Base-by-base conservation (phyloP, 2,113 vertebrate species). In the Solenodon paradoxus region DNA sequence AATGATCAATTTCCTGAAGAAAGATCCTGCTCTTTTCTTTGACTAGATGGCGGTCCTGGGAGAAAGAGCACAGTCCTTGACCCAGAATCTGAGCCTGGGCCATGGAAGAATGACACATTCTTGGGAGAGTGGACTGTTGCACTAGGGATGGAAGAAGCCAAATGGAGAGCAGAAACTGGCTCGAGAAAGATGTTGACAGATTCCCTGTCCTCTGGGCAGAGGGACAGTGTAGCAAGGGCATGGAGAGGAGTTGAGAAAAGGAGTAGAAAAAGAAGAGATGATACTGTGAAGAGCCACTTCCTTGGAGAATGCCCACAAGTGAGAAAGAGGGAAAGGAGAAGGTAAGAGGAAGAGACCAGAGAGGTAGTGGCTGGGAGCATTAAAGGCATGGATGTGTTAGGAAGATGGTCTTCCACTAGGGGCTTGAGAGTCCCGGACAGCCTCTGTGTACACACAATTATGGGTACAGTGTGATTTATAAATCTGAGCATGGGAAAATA, bases 11-110 rank as follows among this genome's bases (percentile, higher is more conserved):
- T 57, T 71, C 92, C 32, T 78, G 78, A 77, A 75, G 45, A 20
- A 55, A 95, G 30, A 40, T 66, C 88, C 86, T 81, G 72, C 80
- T 88, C 38, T 95, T 92, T 47, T 66, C 47, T 32, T 22, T 22
- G 63, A 74, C 42, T 63, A 38, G 55, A 49, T 42, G 30, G 30
- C 42, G 45, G 57, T 82, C 45, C 35, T 66, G 4, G 53, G 42
- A 72, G 5, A 63, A 74, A 87, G 57, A 82, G 68, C 55, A 82
- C 74, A 63, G 30, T 28, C 69, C 55, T 45, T 80, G 69, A n/a
- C 7, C 30, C 26, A 24, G 45, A 61, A 26, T 61, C 77, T 64
- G 28, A 59, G 55, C 19, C 51, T 42, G 15, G 30, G 20, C 35
- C 47, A n/a, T 38, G 66, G 55, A 83, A 88, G 51, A 91, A 69